Percentiles rank a stretch among this genome's conserved stretches.
Conservation (phyloP, 2,888 invertebrate species). For the Archips crataeganus region DNA sequence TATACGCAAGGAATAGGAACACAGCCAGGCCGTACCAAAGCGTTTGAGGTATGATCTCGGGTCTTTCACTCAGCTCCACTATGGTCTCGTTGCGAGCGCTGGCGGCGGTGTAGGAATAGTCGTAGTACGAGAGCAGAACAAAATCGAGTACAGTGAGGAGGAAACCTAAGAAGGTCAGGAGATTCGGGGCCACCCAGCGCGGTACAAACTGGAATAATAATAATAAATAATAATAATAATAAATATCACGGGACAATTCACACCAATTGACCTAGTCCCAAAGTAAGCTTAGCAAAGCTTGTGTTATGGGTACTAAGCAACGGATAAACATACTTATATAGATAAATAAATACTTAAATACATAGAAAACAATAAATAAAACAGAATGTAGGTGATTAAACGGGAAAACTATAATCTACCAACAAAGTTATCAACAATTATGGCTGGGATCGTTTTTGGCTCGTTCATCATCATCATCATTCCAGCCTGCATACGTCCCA, state of each 20-base stretch:
- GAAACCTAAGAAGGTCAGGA: constrained; percentile 97
- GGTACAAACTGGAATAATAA: constrained; percentile 96
- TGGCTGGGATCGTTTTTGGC: too few species aligned
- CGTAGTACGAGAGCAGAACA: constrained; percentile 93
- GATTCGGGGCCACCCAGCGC: constrained; percentile 98
- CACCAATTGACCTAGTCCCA: too few species aligned
- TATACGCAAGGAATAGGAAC: constrained; percentile 97
- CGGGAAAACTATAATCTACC: neutral
- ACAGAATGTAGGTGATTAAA: neutral
- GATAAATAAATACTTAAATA: too few species aligned
- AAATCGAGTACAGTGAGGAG: constrained; percentile 95
- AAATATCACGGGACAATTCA: too few species aligned
- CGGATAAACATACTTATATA: too few species aligned
- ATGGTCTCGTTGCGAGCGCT: constrained; percentile 73
- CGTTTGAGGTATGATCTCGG: constrained; percentile 90
- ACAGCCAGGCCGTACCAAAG: constrained; percentile 94
- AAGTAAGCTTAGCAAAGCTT: too few species aligned
- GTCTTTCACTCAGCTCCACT: constrained; percentile 51
- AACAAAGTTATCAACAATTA: too few species aligned
- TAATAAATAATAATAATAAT: too few species aligned
- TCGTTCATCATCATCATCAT: too few species aligned
- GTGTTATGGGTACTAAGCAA: too few species aligned
- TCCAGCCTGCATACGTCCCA: too few species aligned
- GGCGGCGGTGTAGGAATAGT: constrained; percentile 94
- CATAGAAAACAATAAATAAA: too few species aligned